Percentiles rank a stretch among this genome's conserved stretches.
These are phyloP conservation scores for Heterohyrax brucei DNA, from an alignment of 2,797 vertebrate species.

Conservation along the genomic window DNA sequence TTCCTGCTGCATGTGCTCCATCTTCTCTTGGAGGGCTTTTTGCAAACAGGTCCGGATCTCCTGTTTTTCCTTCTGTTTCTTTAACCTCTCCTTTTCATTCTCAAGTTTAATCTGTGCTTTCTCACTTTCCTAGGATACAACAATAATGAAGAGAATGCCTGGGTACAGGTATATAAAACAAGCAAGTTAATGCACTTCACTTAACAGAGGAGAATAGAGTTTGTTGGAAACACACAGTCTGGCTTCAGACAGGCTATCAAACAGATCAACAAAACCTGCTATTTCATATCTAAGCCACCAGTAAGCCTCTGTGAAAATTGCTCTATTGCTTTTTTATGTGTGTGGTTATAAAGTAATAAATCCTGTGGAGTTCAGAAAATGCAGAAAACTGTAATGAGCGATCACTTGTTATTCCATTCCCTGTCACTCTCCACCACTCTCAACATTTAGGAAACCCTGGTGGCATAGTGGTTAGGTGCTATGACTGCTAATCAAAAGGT, in stretches of 20 bases:
- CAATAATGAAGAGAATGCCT: slow-evolving; percentile 32
- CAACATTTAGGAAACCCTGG: background rate
- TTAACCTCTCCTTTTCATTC: slow-evolving; percentile 88
- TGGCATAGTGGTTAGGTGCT: too few relatives aligned
- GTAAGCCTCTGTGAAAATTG: slow-evolving; percentile 3
- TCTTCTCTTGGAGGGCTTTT: slow-evolving; percentile 90
- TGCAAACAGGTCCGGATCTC: slow-evolving; percentile 89
- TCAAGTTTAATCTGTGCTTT: slow-evolving; percentile 89
- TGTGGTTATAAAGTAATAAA: slow-evolving; percentile 18
- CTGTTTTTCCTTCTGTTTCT: slow-evolving; percentile 88
- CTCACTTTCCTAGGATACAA: slow-evolving; percentile 90
- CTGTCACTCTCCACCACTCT: background rate
- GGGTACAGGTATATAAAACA: slow-evolving; percentile 5
- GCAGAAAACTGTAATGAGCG: background rate
- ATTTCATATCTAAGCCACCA: slow-evolving; percentile 33
- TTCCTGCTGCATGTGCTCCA: slow-evolving; percentile 89
- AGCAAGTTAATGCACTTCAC: background rate
- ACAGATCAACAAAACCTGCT: slow-evolving; percentile 42
- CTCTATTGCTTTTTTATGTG: background rate
- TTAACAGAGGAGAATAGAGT: background rate
- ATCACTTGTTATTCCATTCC: slow-evolving; percentile 7
- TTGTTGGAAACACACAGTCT: background rate
- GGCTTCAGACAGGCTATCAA: background rate
- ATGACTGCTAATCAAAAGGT: too few relatives aligned
- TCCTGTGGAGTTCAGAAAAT: slow-evolving; percentile 27